These are phyloP conservation scores for Asteroscopus sphinx DNA, from an alignment of 2,888 invertebrate genomes.

Conservation along the genomic window DNA sequence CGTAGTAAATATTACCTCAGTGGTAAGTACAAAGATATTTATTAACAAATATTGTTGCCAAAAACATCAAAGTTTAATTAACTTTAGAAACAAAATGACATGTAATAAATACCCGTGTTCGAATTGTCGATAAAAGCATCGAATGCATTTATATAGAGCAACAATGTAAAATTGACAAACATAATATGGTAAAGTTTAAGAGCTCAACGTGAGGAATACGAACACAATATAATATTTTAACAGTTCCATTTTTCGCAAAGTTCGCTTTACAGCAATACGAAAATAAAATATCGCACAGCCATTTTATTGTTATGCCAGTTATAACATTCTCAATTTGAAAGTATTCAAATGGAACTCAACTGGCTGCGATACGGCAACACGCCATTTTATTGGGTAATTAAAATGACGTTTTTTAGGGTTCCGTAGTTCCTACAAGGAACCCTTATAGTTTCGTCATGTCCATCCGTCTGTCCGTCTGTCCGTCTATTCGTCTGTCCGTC, in stretches of 20 bases:
- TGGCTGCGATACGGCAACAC: conserved; percentile 23
- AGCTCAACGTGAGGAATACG: conserved; percentile 20
- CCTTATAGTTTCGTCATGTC: too few species aligned
- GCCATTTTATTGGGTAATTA: conserved; percentile 23
- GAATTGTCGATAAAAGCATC: conserved; percentile 2
- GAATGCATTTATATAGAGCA: conserved; percentile 21
- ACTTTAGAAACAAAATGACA: too few species aligned
- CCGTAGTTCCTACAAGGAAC: too few species aligned
- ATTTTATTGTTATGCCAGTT: conserved; percentile 39
- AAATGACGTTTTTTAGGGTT: conserved; percentile 6
- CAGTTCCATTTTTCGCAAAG: conserved; percentile 49
- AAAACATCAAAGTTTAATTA: too few species aligned
- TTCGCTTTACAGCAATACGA: conserved; percentile 29
- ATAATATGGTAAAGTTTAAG: conserved; percentile 30
- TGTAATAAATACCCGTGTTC: too few species aligned
- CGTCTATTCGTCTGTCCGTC: too few species aligned
- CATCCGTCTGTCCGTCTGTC: too few species aligned
- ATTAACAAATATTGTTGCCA: too few species aligned
- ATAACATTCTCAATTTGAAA: conserved; percentile 50
- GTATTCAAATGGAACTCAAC: conserved; percentile 49
- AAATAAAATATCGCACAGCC: conserved; percentile 50
- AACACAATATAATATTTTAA: conserved; percentile 39
- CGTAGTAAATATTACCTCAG: too few species aligned
- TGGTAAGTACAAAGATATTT: too few species aligned
- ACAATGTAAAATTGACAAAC: conserved; percentile 19